Evolutionary conservation across 1,140 invertebrate genomes (phyloP), one percentile per base, ranked within the genome.

Genomic region (Listronotus bonariensis): DNA sequence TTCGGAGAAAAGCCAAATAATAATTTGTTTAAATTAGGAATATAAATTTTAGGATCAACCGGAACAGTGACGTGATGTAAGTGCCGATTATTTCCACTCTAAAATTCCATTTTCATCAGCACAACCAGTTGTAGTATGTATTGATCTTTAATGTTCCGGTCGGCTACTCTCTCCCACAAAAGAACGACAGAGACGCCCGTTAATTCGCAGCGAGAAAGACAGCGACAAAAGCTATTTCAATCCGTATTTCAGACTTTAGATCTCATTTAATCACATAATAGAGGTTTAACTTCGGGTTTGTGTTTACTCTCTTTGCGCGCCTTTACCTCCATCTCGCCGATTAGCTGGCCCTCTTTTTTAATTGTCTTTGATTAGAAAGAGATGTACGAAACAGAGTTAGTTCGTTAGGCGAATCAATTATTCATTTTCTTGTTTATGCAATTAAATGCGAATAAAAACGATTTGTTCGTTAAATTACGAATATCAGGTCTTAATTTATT

Each of bases 81-180:
- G 7, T 12, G 7, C 1, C 14, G 14, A 41, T 15, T 43, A 43
- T 15, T 15, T 15, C 1, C n/a, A 43, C 42, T 43, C 42, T 18
- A 43, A 18, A 14, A 43, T 15, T 43, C 42, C 14, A 14, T 43
- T 18, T 43, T 43, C 14, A 43, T 43, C 14, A 18, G 14, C 38
- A 57, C 36, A 41, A 60, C 57, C 46, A 60, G 57, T 51, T 46
- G 43, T 45, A 49, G 56, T 58, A 58, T 43, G 56, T 60, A 60
- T 60, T 60, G 57, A 60, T 60, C 57, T 60, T 60, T 60, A 60
- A 60, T 60, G 57, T 60, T 60, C 57, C 57, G 57, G 57, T 60
- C 36, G 45, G 57, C 57, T 60, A 60, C 57, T 51, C 46, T 31
- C 31, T 14, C 49, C 31, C 57, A 51, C 38, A n/a, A 15, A n/a